These are phyloP conservation scores for Leptinotarsa tumamoca DNA, from an alignment of 2,888 invertebrate species.

Conservation along the genomic window DNA sequence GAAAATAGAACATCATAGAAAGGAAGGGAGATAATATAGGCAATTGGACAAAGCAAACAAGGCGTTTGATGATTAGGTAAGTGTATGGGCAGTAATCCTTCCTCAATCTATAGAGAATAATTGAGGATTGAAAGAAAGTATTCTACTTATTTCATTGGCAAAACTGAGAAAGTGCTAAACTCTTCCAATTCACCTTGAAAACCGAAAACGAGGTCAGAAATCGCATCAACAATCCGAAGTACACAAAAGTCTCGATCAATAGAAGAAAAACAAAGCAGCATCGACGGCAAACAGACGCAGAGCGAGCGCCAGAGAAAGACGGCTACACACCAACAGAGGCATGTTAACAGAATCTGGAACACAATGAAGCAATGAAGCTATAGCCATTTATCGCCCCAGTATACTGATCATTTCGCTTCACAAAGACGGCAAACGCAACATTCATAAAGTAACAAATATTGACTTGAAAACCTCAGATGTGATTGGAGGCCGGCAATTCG, in stretches of 20 bases:
- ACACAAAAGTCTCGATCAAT: constrained; percentile 33
- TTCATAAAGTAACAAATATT: constrained; percentile 66
- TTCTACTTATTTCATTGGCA: too few relatives aligned
- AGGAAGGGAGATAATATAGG: too few relatives aligned
- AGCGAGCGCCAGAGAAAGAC: constrained; percentile 44
- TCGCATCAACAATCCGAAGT: constrained; percentile 10
- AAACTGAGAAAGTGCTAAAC: neutral
- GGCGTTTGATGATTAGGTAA: too few relatives aligned
- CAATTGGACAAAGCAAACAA: too few relatives aligned
- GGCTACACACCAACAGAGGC: constrained; percentile 45
- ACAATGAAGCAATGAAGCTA: constrained; percentile 58
- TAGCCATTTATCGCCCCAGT: constrained; percentile 62
- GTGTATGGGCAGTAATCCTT: too few relatives aligned
- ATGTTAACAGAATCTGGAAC: constrained; percentile 58
- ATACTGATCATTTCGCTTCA: constrained; percentile 62
- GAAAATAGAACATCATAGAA: too few relatives aligned
- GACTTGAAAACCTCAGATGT: constrained; percentile 66
- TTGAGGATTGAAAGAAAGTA: too few relatives aligned
- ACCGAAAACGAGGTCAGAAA: constrained; percentile 27
- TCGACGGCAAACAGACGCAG: constrained; percentile 8
- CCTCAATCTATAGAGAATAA: too few relatives aligned
- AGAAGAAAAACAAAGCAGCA: constrained; percentile 36
- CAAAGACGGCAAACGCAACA: constrained; percentile 57
- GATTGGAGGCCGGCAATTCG: constrained; percentile 64
- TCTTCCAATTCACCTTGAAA: neutral